Conservation (phyloP, 2,888 invertebrate species). For the Acleris sparsana region DNA sequence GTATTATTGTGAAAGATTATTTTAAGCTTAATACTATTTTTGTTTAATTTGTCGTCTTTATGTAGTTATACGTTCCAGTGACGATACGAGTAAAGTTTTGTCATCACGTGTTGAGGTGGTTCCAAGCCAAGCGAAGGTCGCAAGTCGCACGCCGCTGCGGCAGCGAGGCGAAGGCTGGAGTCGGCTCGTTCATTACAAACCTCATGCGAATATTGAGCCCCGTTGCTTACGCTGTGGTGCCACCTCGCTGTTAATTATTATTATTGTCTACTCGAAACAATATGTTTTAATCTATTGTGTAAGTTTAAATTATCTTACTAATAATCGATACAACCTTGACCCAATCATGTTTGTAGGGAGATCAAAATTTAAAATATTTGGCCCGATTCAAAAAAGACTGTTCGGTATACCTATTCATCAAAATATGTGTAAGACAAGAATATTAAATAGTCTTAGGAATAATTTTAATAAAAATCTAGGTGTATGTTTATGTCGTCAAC, state of each 20-base stretch:
- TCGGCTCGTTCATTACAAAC: background rate
- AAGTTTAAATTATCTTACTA: constrained; percentile 59
- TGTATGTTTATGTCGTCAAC: constrained; percentile 59
- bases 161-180: background rate
- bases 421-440: constrained; percentile 66
- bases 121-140: constrained; percentile 13
- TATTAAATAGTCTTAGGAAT: constrained; percentile 68
- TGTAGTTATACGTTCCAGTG: constrained; percentile 56
- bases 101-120: constrained; percentile 41
- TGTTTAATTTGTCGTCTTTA: constrained; percentile 54
- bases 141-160: background rate
- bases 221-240: constrained; percentile 7
- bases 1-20: constrained; percentile 56
- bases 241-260: constrained; percentile 41
- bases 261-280: constrained; percentile 55
- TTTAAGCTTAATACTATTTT: constrained; percentile 56
- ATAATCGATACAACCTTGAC: constrained; percentile 61
- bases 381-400: constrained; percentile 87
- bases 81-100: constrained; percentile 49
- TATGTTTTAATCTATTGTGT: constrained; percentile 56
- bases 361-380: constrained; percentile 84
- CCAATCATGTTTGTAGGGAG: constrained; percentile 74
- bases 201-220: background rate
- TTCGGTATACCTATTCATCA: constrained; percentile 86
- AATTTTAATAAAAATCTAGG: constrained; percentile 58